Conservation (phyloP, 1,140 invertebrate genomes). For the Leptinotarsa undecemlineata region DNA sequence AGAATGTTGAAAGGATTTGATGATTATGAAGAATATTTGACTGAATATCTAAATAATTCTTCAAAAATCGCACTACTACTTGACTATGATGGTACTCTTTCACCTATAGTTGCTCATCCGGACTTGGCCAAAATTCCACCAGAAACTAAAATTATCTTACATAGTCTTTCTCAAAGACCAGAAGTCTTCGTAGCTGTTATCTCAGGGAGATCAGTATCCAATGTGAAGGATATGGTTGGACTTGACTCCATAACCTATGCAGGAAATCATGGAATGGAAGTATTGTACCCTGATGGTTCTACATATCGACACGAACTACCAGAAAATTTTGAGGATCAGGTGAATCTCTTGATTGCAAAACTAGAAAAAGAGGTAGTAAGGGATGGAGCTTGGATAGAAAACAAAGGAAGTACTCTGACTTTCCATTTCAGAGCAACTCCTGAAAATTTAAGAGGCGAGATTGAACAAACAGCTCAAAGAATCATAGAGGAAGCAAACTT, state of each 20-base stretch:
- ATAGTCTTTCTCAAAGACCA: slow-evolving; percentile 28
- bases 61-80: slow-evolving; percentile 34
- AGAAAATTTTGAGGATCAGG: slow-evolving; percentile 33
- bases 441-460: slow-evolving; percentile 30
- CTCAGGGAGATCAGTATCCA: slow-evolving; percentile 36
- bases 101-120: slow-evolving; percentile 41
- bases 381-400: slow-evolving; percentile 42
- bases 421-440: slow-evolving; percentile 38
- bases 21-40: slow-evolving; percentile 32
- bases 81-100: slow-evolving; percentile 42
- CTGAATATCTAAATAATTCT: slow-evolving; percentile 26
- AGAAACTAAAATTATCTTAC: slow-evolving; percentile 34
- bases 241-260: slow-evolving; percentile 35
- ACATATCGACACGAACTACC: slow-evolving; percentile 38
- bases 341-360: slow-evolving; percentile 30
- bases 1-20: slow-evolving; percentile 19
- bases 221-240: slow-evolving; percentile 41
- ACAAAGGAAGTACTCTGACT: slow-evolving; percentile 37
- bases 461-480: slow-evolving; percentile 31
- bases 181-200: slow-evolving; percentile 37
- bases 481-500: slow-evolving; percentile 38
- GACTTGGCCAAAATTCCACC: slow-evolving; percentile 39
- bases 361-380: slow-evolving; percentile 35
- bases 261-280: slow-evolving; percentile 42
- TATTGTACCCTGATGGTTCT: slow-evolving; percentile 35